Conservation (phyloP, 35 echinoderm and acorn worm genomes). For the Strongylocentrotus purpuratus region DNA sequence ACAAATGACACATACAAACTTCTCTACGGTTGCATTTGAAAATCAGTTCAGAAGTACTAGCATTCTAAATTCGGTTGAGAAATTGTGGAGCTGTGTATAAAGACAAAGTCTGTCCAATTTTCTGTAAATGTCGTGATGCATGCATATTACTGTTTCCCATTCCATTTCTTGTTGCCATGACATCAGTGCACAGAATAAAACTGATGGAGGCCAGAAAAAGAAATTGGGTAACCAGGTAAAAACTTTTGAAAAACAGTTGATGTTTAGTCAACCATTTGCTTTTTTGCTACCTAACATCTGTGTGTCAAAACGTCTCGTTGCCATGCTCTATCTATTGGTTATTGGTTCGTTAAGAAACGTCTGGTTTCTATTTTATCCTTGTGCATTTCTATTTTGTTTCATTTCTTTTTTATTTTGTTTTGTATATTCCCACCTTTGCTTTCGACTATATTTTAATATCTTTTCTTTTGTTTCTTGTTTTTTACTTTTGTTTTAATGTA, state of each 20-base stretch:
- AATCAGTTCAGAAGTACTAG: too few relatives aligned
- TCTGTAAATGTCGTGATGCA: constrained; percentile 23
- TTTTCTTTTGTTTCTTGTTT: not conserved
- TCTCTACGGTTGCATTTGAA: too few relatives aligned
- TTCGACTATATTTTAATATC: not conserved
- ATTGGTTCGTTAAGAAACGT: not conserved
- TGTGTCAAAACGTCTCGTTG: not conserved
- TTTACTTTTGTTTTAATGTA: not conserved
- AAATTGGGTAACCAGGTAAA: constrained; percentile 31
- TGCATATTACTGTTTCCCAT: not conserved
- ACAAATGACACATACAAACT: too few relatives aligned
- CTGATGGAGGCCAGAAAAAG: constrained; percentile 41
- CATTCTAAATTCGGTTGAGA: not conserved
- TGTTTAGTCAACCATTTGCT: not conserved
- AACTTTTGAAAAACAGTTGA: not conserved
- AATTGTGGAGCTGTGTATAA: not conserved
- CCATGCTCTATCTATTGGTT: not conserved
- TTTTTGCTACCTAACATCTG: not conserved
- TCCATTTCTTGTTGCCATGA: constrained; percentile 17
- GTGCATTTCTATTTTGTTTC: not conserved
- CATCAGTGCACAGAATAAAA: constrained; percentile 54
- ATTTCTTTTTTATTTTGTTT: not conserved
- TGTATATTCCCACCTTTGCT: not conserved
- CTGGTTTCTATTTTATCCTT: not conserved
- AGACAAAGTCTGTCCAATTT: not conserved